Conservation (phyloP, 2,888 invertebrate species). For the Autographa gamma region DNA sequence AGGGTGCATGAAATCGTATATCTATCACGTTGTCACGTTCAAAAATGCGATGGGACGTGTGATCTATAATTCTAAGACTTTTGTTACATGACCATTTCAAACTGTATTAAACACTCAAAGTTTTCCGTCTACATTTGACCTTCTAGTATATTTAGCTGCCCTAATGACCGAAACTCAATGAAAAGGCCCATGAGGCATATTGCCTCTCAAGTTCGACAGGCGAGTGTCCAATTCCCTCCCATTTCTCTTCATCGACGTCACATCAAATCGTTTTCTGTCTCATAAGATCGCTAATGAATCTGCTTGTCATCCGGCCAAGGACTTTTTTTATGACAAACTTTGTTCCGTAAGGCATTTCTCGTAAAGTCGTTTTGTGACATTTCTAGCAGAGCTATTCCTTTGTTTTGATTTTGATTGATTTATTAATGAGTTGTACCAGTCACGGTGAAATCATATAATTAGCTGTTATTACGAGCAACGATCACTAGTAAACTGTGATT, state of each 20-base stretch:
- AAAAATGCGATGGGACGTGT: too few relatives aligned
- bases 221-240: constrained; percentile 53
- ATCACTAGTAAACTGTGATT: too few relatives aligned
- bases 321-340: constrained; percentile 48
- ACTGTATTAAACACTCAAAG: too few relatives aligned
- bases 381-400: constrained; percentile 20
- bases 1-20: too few relatives aligned
- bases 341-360: constrained; percentile 36
- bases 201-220: constrained; percentile 48
- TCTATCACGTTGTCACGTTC: too few relatives aligned
- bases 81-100: too few relatives aligned
- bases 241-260: constrained; percentile 55
- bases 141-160: constrained; percentile 13
- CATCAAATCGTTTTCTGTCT: constrained; percentile 56
- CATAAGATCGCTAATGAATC: constrained; percentile 60
- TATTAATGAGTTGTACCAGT: too few relatives aligned
- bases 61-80: too few relatives aligned
- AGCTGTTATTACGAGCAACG: too few relatives aligned
- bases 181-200: constrained; percentile 49
- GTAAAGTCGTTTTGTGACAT: constrained; percentile 24
- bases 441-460: too few relatives aligned
- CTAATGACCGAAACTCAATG: constrained; percentile 52
- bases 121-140: neutral
- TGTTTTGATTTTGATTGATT: neutral
- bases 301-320: constrained; percentile 51